Conservation (phyloP, 2,797 vertebrate species). For the Chelidonichthys spinosus region DNA sequence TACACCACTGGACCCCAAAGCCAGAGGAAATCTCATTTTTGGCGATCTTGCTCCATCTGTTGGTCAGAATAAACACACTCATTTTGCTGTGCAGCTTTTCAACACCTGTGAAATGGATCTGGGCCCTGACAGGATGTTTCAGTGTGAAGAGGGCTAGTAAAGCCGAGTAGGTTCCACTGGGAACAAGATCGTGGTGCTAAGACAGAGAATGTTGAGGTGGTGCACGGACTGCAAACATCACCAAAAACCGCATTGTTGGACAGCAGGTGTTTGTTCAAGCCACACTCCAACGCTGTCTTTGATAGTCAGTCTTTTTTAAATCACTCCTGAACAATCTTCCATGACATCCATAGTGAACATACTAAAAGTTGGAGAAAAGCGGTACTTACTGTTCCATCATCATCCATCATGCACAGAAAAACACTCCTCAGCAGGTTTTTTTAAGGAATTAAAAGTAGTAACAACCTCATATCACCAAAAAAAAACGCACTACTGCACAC, state of each 20-base stretch:
- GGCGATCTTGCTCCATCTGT: conserved; percentile 50
- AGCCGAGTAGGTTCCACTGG: background rate
- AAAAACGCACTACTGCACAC: background rate
- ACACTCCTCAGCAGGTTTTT: background rate
- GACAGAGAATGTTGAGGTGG: background rate
- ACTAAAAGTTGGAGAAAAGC: background rate
- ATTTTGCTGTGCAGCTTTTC: background rate
- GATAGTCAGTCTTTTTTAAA: background rate
- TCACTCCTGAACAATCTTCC: background rate
- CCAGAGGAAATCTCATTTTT: background rate
- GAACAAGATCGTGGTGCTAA: background rate
- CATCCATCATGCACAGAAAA: too few species aligned
- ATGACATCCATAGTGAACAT: background rate
- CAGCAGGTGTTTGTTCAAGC: background rate
- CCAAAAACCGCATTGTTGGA: background rate
- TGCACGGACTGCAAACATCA: background rate
- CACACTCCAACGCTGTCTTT: background rate
- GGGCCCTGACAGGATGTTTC: background rate
- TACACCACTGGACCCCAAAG: conserved; percentile 18
- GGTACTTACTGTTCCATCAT: conserved; percentile 10
- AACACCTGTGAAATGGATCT: background rate
- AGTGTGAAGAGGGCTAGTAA: background rate
- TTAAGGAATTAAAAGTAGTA: background rate
- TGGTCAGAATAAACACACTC: conserved; percentile 17
- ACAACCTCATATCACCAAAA: background rate